Percentiles rank a stretch among this genome's conserved stretches.
Conservation (phyloP, 1,140 invertebrate genomes). For the Hycleus cichorii region DNA sequence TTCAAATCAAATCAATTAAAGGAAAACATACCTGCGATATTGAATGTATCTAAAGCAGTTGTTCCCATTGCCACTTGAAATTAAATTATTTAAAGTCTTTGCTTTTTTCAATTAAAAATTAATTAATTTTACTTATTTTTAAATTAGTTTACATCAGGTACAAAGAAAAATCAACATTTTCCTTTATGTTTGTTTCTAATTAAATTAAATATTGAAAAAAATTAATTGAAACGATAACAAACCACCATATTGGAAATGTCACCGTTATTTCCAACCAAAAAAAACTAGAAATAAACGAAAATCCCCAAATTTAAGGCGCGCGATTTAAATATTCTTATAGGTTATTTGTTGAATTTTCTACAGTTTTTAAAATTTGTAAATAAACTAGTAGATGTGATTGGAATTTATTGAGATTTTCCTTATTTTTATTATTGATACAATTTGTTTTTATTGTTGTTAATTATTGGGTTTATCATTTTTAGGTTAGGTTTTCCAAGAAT, state of each 20-base stretch:
- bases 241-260: constrained; percentile 15
- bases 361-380: too few relatives aligned
- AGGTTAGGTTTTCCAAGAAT: too few relatives aligned
- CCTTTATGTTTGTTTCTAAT: neutral
- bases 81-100: neutral
- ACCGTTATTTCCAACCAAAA: too few relatives aligned
- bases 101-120: too few relatives aligned
- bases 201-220: constrained; percentile 6
- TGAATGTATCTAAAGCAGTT: constrained; percentile 31
- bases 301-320: too few relatives aligned
- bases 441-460: too few relatives aligned
- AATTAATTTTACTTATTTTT: neutral
- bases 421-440: too few relatives aligned
- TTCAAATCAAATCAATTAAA: neutral
- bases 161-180: constrained; percentile 4
- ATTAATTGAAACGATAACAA: constrained; percentile 6
- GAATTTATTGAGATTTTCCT: too few relatives aligned
- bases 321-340: too few relatives aligned
- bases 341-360: too few relatives aligned
- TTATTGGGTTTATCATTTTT: too few relatives aligned
- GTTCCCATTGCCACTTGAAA: constrained; percentile 24
- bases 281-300: neutral
- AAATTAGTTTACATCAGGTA: constrained; percentile 1
- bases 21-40: constrained; percentile 27
- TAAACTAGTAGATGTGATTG: too few relatives aligned